Evolutionary conservation across 1,140 invertebrate species (phyloP).

Genomic region (Bradynema listronoti): DNA sequence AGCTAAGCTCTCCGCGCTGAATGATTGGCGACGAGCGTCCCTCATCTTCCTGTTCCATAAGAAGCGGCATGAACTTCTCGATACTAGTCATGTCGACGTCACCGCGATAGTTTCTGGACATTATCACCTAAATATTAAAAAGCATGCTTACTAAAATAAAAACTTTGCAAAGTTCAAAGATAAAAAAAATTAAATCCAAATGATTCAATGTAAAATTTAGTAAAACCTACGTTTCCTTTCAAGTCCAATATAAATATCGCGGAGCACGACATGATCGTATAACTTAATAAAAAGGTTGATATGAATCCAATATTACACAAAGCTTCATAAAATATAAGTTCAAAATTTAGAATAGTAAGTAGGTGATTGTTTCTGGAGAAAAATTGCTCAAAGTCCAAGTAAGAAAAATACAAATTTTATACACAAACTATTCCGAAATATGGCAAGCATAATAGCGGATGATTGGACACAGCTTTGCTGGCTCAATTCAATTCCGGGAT

Average conservation of each 20-base stretch:
- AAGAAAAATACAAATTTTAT: too few relatives aligned
- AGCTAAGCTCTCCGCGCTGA: constrained; percentile 82
- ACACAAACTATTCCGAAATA: too few relatives aligned
- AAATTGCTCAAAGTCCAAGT: too few relatives aligned
- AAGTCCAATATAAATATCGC: constrained; percentile 95
- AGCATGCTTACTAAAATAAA: background rate
- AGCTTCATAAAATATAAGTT: too few relatives aligned
- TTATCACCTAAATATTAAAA: constrained; percentile 66
- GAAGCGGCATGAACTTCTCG: constrained; percentile 95
- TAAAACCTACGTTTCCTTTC: constrained; percentile 72
- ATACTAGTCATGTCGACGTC: constrained; percentile 93
- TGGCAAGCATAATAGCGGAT: too few relatives aligned
- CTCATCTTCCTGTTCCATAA: constrained; percentile 79
- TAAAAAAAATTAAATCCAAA: background rate
- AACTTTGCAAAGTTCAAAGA: constrained; percentile 13
- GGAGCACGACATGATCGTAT: constrained; percentile 63
- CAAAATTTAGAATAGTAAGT: too few relatives aligned
- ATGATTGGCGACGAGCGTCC: constrained; percentile 60
- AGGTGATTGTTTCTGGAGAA: too few relatives aligned
- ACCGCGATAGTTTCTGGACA: constrained; percentile 93
- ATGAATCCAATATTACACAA: too few relatives aligned
- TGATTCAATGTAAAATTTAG: constrained; percentile 7
- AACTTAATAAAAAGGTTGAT: too few relatives aligned
- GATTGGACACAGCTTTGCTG: too few relatives aligned
- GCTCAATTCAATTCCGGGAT: too few relatives aligned